Conservation (phyloP, 2,797 vertebrate species). For the Nothura maculosa region DNA sequence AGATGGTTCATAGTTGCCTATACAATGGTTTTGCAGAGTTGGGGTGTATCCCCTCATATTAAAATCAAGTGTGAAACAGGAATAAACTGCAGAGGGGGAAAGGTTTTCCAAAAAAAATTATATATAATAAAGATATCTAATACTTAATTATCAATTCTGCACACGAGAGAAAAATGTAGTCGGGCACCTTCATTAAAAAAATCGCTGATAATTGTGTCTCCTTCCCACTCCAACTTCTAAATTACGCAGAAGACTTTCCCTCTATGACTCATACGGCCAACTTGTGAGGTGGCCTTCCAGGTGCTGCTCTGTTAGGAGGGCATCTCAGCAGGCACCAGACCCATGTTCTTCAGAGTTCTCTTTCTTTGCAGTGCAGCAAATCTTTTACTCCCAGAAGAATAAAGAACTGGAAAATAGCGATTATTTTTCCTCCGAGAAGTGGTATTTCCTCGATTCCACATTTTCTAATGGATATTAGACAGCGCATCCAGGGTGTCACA, state of each 20-base stretch:
- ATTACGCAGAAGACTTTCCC: neutral
- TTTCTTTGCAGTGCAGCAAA: neutral
- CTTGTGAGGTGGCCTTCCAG: neutral
- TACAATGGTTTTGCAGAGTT: neutral
- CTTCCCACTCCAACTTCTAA: neutral
- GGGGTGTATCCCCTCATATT: neutral
- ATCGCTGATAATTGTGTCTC: neutral
- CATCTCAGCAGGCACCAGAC: neutral
- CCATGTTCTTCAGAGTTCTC: neutral
- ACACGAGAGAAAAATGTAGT: neutral
- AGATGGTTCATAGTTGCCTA: neutral
- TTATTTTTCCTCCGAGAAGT: neutral
- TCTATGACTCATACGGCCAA: neutral
- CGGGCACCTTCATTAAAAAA: neutral
- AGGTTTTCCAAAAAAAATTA: neutral
- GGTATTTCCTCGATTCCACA: neutral
- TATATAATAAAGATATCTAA: neutral
- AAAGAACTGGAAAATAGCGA: neutral
- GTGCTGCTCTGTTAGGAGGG: neutral
- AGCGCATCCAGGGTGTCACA: neutral
- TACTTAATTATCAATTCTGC: neutral
- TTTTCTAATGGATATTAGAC: neutral
- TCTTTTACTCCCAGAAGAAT: neutral
- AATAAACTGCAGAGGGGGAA: neutral
- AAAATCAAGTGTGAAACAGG: neutral